Evolutionary conservation across 2,797 vertebrate species (phyloP).

Genomic region (Picus viridis): DNA sequence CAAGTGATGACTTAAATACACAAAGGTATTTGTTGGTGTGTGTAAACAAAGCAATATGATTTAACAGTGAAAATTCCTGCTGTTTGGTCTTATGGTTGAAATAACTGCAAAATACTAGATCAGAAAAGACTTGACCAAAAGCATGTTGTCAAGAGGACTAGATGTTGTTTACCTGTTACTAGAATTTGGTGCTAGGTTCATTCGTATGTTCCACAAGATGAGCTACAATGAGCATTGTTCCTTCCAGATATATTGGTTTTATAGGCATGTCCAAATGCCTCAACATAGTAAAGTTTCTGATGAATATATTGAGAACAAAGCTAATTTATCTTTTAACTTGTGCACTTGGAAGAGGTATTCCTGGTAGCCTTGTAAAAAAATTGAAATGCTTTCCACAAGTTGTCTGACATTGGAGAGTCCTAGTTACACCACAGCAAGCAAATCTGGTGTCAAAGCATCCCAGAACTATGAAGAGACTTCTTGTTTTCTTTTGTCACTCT

Average conservation of each 20-base stretch:
- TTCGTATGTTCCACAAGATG: neutral
- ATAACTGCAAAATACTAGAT: neutral
- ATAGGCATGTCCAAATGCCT: neutral
- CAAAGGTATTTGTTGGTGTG: neutral
- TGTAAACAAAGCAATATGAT: neutral
- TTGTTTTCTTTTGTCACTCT: neutral
- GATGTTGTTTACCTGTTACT: neutral
- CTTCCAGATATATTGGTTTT: neutral
- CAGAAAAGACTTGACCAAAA: neutral
- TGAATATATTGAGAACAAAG: neutral
- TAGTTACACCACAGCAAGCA: neutral
- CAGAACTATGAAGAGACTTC: neutral
- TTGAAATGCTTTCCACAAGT: neutral
- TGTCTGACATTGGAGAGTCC: neutral
- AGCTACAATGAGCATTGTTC: neutral
- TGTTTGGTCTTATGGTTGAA: neutral
- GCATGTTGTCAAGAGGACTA: neutral
- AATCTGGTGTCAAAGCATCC: neutral
- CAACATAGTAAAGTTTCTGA: neutral
- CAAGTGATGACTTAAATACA: slow-evolving; percentile 17
- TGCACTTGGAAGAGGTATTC: neutral
- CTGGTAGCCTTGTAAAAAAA: neutral
- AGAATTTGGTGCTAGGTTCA: fast-evolving
- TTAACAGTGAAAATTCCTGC: neutral
- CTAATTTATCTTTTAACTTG: neutral